A percentile compares a stretch with the other conserved stretches of the same genome.
phyloP scores from a whole-genome alignment of 2,113 vertebrate genomes.

The Mastomys coucha region DNA sequence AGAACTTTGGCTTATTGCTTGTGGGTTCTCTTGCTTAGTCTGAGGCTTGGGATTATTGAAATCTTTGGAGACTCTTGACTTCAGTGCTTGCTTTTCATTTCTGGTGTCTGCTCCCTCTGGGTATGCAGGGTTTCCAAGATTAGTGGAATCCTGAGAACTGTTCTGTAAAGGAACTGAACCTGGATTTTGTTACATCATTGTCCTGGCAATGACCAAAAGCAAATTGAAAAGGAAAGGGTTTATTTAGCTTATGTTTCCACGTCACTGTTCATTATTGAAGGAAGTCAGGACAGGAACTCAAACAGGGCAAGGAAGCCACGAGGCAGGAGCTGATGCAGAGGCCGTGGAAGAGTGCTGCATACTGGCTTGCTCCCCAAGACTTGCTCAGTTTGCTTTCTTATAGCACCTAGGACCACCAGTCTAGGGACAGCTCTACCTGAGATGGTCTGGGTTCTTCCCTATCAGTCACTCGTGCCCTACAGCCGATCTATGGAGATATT shows the following conservation, averaged over 20 bases:
- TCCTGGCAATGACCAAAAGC: neutral
- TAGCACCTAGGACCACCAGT: neutral
- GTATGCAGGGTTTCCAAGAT: neutral
- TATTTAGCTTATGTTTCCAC: neutral
- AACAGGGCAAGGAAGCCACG: neutral
- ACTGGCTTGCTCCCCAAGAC: neutral
- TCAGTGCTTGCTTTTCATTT: slow-evolving; percentile 25
- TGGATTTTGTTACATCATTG: neutral
- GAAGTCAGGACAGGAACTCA: neutral
- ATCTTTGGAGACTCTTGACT: neutral
- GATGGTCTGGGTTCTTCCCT: neutral
- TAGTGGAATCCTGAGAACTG: slow-evolving; percentile 12
- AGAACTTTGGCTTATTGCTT: slow-evolving; percentile 26
- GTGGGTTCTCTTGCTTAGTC: slow-evolving; percentile 6
- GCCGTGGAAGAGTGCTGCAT: too few relatives aligned
- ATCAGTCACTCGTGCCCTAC: neutral
- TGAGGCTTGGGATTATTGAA: neutral
- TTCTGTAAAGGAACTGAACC: slow-evolving; percentile 51
- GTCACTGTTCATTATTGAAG: neutral
- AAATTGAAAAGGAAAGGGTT: neutral
- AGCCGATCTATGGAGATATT: neutral
- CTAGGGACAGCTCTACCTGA: neutral
- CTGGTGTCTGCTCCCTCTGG: neutral
- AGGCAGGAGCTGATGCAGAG: neutral
- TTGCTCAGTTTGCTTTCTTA: neutral